These are phyloP conservation scores for Bhutanitis thaidina DNA, from an alignment of 2,888 invertebrate genomes.

Conservation along the genomic window DNA sequence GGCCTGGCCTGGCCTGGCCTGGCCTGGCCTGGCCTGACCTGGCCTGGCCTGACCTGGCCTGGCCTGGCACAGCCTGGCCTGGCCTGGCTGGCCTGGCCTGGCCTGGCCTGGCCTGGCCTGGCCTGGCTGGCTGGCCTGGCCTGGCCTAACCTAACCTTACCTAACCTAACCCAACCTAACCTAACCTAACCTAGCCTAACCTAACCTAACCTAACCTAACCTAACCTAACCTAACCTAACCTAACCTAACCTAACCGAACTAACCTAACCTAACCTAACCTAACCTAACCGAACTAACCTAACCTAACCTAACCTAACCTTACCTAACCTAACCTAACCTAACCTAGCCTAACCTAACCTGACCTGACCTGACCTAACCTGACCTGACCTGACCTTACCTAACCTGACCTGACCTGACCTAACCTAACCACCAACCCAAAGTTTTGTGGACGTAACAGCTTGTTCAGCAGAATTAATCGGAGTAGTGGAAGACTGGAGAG, in stretches of 20 bases:
- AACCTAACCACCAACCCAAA: conserved; percentile 23
- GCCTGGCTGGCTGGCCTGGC: too few relatives aligned
- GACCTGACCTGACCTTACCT: conserved; percentile 22
- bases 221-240: conserved; percentile 21
- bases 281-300: too few relatives aligned
- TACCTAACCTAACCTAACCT: conserved; percentile 23
- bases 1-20: too few relatives aligned
- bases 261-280: too few relatives aligned
- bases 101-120: too few relatives aligned
- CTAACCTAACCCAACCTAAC: conserved; percentile 12
- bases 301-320: conserved; percentile 23
- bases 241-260: conserved; percentile 22
- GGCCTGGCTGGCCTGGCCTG: too few relatives aligned
- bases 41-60: too few relatives aligned
- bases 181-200: conserved; percentile 10
- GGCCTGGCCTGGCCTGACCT: too few relatives aligned
- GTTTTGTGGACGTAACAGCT: too few relatives aligned
- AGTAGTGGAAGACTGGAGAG: too few relatives aligned
- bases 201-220: conserved; percentile 21
- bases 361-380: conserved; percentile 23
- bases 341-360: conserved; percentile 23
- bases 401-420: conserved; percentile 22
- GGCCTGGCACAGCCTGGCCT: too few relatives aligned
- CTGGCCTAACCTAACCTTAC: conserved; percentile 10
- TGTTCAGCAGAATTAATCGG: too few relatives aligned